phyloP scores from a whole-genome alignment of 2,797 vertebrate species.

The Enteromius radiatus region DNA sequence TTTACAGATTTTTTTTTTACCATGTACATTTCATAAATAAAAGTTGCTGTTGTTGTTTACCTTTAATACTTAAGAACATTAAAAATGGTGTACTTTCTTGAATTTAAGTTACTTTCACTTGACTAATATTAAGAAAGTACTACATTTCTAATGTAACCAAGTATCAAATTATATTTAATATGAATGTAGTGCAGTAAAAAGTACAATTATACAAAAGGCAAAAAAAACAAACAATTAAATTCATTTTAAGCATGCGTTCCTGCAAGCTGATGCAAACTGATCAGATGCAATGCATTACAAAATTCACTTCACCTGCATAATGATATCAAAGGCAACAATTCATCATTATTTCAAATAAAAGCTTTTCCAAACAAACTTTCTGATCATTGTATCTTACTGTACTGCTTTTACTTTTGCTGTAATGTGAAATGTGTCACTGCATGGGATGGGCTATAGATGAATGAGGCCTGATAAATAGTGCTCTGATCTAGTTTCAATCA shows the following conservation, averaged over 20 bases:
- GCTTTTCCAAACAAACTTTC: neutral
- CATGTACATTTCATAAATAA: neutral
- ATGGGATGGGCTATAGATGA: constrained; percentile 40
- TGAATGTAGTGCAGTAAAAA: neutral
- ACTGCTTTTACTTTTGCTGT: constrained; percentile 11
- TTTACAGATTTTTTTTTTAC: too few relatives aligned
- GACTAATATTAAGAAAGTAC: neutral
- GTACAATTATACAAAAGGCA: neutral
- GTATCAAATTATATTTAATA: neutral
- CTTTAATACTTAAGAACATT: too few relatives aligned
- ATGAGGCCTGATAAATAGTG: constrained; percentile 39
- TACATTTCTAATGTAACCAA: neutral
- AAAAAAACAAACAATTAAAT: neutral
- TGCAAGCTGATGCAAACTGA: constrained; percentile 13
- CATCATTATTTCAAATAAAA: neutral
- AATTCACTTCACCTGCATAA: neutral
- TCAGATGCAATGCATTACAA: neutral
- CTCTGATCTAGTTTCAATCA: constrained; percentile 34
- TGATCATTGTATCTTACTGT: constrained; percentile 1
- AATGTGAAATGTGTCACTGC: constrained; percentile 25
- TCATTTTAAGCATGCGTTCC: neutral
- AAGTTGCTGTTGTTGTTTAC: neutral
- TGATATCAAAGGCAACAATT: neutral
- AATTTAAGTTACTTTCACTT: too few relatives aligned
- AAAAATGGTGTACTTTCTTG: too few relatives aligned